Base-by-base conservation (phyloP, 2,797 vertebrate genomes). In the Cirrhinus molitorella region DNA sequence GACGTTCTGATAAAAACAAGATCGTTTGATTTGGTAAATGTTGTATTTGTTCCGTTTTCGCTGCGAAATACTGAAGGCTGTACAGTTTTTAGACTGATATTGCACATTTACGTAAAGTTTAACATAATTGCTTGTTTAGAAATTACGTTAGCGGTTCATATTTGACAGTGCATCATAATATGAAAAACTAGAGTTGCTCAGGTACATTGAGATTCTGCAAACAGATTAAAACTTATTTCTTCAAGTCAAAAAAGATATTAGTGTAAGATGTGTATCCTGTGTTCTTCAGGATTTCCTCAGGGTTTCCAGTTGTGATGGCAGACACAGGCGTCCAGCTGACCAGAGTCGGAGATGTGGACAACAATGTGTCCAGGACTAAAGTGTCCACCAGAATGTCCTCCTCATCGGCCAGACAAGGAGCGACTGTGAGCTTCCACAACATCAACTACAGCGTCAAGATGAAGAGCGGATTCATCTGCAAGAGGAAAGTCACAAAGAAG, bases 401-500 rank as follows among this genome's bases (percentile, higher is more conserved):
- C 8, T 65, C 91, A 88, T 80, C 76, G 4, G 4, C 80, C 63
- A 80, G 10, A 31, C 23, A 1, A 5, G 94, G 94, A 0, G 86
- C 94, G 63, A 93, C 86, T 0, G 91, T 96, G 57, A 96, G 94
- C 81, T 96, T 95, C 81, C 94, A 96, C 79, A 88, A 93, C 79
- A 92, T 96, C 74, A 43, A 92, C 87, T 95, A 95, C 89, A 90
- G 89, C 3, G 90, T 95, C 80, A 86, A 2, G 0, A 85, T 87
- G 51, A 90, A 88, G 43, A 86, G 91, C 21, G 73, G 87, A 49
- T 88, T 86, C 0, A 49, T 91, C 13, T 85, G 89, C 28, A 47
- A 86, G 49, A 92, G 88, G 86, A 94, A 91, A 43, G 45, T 31
- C 0, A 79, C 79, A 0, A 45, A 7, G 19, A 94, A 94, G 84